Conservation (phyloP, 2,797 vertebrate species). For the Oryzias dopingdopingensis region DNA sequence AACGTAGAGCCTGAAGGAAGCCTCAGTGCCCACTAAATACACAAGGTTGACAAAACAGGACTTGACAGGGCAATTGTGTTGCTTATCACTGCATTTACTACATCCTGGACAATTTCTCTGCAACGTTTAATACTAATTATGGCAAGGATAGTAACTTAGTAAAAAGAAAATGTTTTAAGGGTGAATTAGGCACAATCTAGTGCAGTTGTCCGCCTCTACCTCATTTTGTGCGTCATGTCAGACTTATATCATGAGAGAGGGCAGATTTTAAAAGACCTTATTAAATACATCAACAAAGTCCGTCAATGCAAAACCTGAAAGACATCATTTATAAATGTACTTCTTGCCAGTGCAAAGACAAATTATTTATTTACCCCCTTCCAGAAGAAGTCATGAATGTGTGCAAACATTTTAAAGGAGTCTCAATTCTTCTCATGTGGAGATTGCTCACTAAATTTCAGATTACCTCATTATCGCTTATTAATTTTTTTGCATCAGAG, state of each 20-base stretch:
- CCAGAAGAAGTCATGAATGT: neutral
- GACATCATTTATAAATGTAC: neutral
- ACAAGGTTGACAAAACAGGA: too few relatives aligned
- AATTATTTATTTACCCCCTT: neutral
- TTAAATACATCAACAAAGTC: conserved; percentile 4
- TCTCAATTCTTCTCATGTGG: conserved; percentile 3
- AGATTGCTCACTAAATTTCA: neutral
- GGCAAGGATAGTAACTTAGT: too few relatives aligned
- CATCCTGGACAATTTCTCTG: too few relatives aligned
- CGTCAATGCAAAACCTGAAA: conserved; percentile 2
- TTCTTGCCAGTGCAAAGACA: neutral
- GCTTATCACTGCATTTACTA: too few relatives aligned
- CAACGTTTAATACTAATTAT: too few relatives aligned
- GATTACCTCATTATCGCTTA: conserved; percentile 44
- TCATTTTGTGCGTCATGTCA: neutral
- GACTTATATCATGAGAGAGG: neutral
- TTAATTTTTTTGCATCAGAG: conserved; percentile 20
- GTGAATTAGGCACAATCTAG: too few relatives aligned
- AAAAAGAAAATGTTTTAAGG: too few relatives aligned
- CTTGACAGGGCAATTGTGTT: too few relatives aligned
- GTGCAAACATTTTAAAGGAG: neutral
- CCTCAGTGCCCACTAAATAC: too few relatives aligned
- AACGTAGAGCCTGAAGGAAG: too few relatives aligned
- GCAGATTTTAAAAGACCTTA: conserved; percentile 4
- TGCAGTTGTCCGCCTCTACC: too few relatives aligned